These are phyloP conservation scores for Labroides dimidiatus DNA, from an alignment of 2,797 vertebrate genomes.

Conservation along the genomic window DNA sequence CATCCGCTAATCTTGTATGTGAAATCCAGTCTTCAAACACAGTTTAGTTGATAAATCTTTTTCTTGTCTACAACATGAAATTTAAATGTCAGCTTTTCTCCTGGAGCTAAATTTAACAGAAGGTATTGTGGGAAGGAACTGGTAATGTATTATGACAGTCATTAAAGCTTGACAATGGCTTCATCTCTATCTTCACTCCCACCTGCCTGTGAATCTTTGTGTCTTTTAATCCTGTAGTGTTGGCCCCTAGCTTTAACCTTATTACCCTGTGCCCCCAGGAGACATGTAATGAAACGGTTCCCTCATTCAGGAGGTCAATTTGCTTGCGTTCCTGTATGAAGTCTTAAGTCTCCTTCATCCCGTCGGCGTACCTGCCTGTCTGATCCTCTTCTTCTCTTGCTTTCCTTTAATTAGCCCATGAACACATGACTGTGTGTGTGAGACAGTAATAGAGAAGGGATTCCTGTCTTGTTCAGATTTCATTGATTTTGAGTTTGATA, in stretches of 20 bases:
- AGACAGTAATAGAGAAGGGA: constrained; percentile 35
- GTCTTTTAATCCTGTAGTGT: constrained; percentile 62
- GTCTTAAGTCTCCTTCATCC: constrained; percentile 72
- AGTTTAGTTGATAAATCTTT: background rate
- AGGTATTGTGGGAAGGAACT: constrained; percentile 12
- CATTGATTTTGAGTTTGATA: constrained; percentile 70
- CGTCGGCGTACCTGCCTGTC: constrained; percentile 61
- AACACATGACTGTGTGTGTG: constrained; percentile 31
- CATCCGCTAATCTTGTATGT: background rate
- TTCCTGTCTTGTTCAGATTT: constrained; percentile 39
- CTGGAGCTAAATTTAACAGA: constrained; percentile 8
- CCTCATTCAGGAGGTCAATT: constrained; percentile 79
- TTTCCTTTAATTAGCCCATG: constrained; percentile 67
- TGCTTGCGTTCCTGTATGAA: constrained; percentile 75
- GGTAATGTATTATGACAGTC: constrained; percentile 24
- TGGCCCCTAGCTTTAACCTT: constrained; percentile 71
- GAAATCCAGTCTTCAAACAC: too few species aligned
- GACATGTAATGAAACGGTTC: constrained; percentile 80
- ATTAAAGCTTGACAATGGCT: constrained; percentile 37
- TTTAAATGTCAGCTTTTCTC: background rate
- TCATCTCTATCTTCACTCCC: constrained; percentile 39
- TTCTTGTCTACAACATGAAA: background rate
- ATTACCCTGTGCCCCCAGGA: constrained; percentile 69
- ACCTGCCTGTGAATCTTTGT: constrained; percentile 26
- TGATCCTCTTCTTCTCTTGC: constrained; percentile 44